These are phyloP conservation scores for Lasioglossum calceatum DNA, from an alignment of 2,888 invertebrate genomes.

Conservation along the genomic window DNA sequence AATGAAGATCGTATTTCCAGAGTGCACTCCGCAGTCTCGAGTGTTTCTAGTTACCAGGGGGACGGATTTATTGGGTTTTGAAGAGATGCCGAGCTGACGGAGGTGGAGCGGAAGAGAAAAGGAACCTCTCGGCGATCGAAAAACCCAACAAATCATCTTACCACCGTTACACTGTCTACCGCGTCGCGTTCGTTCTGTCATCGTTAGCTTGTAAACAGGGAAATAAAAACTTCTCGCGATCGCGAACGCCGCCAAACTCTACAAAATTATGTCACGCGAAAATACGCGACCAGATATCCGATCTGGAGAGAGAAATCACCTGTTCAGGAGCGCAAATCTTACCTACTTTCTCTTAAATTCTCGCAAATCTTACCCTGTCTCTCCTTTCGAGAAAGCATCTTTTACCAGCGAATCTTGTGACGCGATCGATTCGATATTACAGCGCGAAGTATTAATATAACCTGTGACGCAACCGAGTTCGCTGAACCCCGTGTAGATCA, in stretches of 20 bases:
- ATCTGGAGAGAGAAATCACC: neutral
- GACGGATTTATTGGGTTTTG: slow-evolving; percentile 65
- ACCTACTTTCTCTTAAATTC: neutral
- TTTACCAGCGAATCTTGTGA: neutral
- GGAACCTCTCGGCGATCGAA: slow-evolving; percentile 25
- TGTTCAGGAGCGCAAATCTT: neutral
- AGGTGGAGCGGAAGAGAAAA: slow-evolving; percentile 16
- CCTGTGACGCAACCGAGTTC: neutral
- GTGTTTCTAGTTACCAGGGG: slow-evolving; percentile 53
- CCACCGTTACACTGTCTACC: neutral
- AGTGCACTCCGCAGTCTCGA: slow-evolving; percentile 40
- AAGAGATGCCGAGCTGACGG: slow-evolving; percentile 46
- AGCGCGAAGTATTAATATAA: neutral
- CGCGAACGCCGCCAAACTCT: neutral
- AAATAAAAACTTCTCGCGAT: neutral
- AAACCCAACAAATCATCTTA: slow-evolving; percentile 65
- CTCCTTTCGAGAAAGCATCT: neutral
- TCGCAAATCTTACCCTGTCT: too few species aligned
- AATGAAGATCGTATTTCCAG: slow-evolving; percentile 50
- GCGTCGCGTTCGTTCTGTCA: slow-evolving; percentile 17
- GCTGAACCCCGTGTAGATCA: slow-evolving; percentile 1
- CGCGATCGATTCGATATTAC: neutral
- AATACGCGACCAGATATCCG: neutral
- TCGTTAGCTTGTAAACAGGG: slow-evolving; percentile 11
- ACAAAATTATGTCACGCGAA: neutral